A percentile compares a stretch with the other conserved stretches of the same genome.
These are phyloP conservation scores for Sardinella longiceps DNA, from an alignment of 2,797 vertebrate species.

Conservation along the genomic window DNA sequence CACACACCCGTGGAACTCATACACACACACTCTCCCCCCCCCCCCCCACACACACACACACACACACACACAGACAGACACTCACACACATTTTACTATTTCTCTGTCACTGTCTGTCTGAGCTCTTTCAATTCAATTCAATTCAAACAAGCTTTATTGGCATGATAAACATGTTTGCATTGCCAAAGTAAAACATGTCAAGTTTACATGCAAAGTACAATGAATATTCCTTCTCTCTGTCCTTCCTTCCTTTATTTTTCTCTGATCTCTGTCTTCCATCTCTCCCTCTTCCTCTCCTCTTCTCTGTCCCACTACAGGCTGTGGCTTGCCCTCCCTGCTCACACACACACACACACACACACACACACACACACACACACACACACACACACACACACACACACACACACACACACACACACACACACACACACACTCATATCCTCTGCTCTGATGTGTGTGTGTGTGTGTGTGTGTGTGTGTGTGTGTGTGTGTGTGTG, in stretches of 20 bases:
- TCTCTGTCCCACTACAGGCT: neutral
- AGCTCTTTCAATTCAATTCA: too few species aligned
- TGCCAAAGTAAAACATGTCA: too few species aligned
- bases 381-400: conserved; percentile 5
- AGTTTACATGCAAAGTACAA: too few species aligned
- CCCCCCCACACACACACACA: too few species aligned
- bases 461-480: neutral
- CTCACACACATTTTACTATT: neutral
- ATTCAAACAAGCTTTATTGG: too few species aligned
- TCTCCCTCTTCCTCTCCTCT: neutral
- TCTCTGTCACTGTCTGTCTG: neutral
- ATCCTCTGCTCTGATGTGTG: neutral
- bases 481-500: neutral
- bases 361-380: neutral
- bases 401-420: conserved; percentile 1
- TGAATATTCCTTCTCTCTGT: neutral
- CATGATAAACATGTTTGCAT: too few species aligned
- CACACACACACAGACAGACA: neutral
- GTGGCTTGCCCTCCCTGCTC: neutral
- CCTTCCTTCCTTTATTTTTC: neutral
- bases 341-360: neutral
- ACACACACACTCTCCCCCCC: neutral
- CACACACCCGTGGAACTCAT: neutral
- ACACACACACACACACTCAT: neutral
- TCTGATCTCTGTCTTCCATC: neutral